A percentile compares a stretch with the other conserved stretches of the same genome.
These are phyloP conservation scores for Xenopus petersii DNA, from an alignment of 2,797 vertebrate genomes.

Conservation along the genomic window DNA sequence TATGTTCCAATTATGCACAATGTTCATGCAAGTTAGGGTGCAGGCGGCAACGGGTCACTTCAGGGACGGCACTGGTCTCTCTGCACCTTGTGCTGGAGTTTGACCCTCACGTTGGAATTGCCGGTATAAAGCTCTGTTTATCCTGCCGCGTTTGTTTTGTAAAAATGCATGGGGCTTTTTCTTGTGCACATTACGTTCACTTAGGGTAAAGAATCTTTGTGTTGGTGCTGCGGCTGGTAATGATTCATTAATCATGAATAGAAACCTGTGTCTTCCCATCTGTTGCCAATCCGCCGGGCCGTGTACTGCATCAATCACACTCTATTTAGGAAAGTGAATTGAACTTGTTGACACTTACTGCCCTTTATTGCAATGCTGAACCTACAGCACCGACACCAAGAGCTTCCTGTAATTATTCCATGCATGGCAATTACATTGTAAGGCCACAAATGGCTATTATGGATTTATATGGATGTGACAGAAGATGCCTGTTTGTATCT, in stretches of 20 bases:
- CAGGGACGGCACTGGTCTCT: too few species aligned
- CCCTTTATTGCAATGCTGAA: constrained; percentile 4
- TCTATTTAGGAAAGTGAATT: neutral
- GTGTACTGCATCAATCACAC: neutral
- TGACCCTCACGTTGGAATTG: too few species aligned
- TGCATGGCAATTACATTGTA: constrained; percentile 1
- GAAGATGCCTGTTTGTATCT: too few species aligned
- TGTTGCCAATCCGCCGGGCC: constrained; percentile 24
- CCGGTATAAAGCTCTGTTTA: too few species aligned
- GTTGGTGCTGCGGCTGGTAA: neutral
- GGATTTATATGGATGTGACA: neutral
- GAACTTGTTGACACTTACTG: neutral
- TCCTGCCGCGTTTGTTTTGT: too few species aligned
- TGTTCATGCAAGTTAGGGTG: too few species aligned
- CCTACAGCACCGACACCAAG: constrained; percentile 8
- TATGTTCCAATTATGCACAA: too few species aligned
- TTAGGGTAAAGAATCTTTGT: neutral
- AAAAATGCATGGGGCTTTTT: too few species aligned
- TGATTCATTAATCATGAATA: constrained; percentile 34
- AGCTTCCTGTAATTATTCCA: constrained; percentile 5
- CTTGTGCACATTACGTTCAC: too few species aligned
- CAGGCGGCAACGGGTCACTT: too few species aligned
- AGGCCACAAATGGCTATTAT: neutral
- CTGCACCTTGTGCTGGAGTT: too few species aligned
- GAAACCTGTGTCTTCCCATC: constrained; percentile 28